These are phyloP conservation scores for Drosophila teissieri DNA, from an alignment of 1,140 invertebrate species.

Conservation along the genomic window DNA sequence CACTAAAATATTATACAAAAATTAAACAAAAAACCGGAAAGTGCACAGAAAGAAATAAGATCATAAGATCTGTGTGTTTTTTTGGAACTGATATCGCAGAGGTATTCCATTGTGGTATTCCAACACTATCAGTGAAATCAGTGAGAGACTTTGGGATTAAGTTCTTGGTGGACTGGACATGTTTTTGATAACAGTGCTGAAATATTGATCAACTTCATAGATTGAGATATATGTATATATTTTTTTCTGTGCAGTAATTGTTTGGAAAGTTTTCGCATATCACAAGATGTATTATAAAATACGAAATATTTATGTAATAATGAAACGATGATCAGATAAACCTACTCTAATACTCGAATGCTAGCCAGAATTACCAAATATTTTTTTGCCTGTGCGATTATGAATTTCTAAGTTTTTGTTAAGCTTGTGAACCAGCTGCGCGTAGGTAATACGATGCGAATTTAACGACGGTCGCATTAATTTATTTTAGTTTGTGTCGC, in stretches of 20 bases:
- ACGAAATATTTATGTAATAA: too few species aligned
- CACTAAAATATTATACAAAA: constrained; percentile 13
- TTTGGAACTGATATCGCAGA: too few species aligned
- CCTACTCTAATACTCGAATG: too few species aligned
- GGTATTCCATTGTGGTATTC: too few species aligned
- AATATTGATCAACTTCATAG: background rate
- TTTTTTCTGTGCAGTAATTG: background rate
- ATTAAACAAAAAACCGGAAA: background rate
- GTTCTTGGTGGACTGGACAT: too few species aligned
- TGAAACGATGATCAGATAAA: too few species aligned
- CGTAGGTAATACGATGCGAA: constrained; percentile 35
- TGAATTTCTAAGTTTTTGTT: constrained; percentile 10
- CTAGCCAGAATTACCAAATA: background rate
- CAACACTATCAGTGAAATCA: too few species aligned
- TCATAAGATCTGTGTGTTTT: background rate
- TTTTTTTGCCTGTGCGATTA: constrained; percentile 14
- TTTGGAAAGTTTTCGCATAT: background rate
- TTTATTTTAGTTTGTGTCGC: constrained; percentile 42
- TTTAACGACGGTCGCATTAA: constrained; percentile 46
- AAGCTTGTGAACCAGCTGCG: constrained; percentile 22
- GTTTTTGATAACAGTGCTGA: background rate
- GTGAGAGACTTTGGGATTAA: too few species aligned
- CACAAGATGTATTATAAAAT: background rate
- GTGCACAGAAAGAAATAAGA: constrained; percentile 1
- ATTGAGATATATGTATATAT: background rate